Base-by-base conservation (phyloP, 1,140 invertebrate genomes). In the Cydia amplana region DNA sequence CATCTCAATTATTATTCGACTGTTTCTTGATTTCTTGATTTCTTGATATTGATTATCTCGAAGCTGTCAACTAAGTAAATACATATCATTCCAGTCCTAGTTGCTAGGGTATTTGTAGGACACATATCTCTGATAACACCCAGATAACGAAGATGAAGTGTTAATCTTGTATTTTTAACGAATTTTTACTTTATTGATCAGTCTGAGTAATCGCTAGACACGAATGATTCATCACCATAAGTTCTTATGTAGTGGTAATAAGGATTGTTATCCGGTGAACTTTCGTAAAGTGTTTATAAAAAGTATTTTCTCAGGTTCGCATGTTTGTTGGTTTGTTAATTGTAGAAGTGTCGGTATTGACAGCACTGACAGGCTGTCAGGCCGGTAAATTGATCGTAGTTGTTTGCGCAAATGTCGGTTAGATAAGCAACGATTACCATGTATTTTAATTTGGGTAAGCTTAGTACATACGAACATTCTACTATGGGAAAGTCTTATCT, bases 261-360 rank as follows among this genome's bases (percentile, higher is more conserved):
- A 84, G 78, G 84, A 75, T 73, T 73, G 85, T 78, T 83, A 82
- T 88, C 63, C 74, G 75, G 80, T 72, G 63, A 75, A 65, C 76
- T 72, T 74, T 78, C 25, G 9, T 18, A 32, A 74, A 74, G n/a
- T 12, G n/a, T n/a, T 46, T 51, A 55, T 72, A 78, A 72, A 78
- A 79, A 78, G 73, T 83, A 80, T 80, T 87, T 86, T 87, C 79
- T 76, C 80, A 80, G 85, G 88, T 84, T 85, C 87, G 0, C 76
- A 83, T 80, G 80, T 87, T 83, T 83, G 81, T 86, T 87, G 85
- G 88, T 91, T 91, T 85, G 85, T 91, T 93, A 93, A 93, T 93
- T 93, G 90, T 93, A 90, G 90, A 90, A 88, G 83, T 88, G 90
- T 90, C 88, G 84, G 79, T 79, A 82, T 83, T 91, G 91, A 93